Conservation (phyloP, 2,888 invertebrate genomes). For the Lepidocyrtinus sp. region DNA sequence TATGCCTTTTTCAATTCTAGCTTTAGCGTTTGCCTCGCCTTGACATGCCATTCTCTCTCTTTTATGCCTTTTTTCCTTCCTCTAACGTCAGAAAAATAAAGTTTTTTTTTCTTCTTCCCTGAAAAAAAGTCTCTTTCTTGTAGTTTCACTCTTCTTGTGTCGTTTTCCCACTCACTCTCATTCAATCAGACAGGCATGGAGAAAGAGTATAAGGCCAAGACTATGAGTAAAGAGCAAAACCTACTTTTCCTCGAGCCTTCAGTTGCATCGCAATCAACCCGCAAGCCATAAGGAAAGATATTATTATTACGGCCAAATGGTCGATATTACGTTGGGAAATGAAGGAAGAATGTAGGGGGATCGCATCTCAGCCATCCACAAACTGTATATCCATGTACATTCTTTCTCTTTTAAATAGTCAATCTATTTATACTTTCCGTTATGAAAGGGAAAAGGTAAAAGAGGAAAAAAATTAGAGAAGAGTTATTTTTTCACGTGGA, state of each 20-base stretch:
- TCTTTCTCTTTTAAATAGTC: background rate
- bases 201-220: slow-evolving; percentile 26
- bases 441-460: background rate
- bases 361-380: background rate
- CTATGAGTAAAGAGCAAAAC: slow-evolving; percentile 1
- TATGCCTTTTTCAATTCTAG: background rate
- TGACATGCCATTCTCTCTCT: background rate
- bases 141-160: slow-evolving; percentile 21
- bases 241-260: background rate
- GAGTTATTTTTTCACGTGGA: too few species aligned
- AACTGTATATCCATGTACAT: background rate
- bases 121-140: background rate
- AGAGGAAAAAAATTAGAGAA: background rate
- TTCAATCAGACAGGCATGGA: slow-evolving; percentile 53
- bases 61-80: slow-evolving; percentile 7
- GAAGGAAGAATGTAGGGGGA: background rate
- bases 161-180: slow-evolving; percentile 46
- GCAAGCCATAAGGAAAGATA: slow-evolving; percentile 31
- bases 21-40: background rate
- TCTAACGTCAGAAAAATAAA: background rate
- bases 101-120: slow-evolving; percentile 8
- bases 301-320: slow-evolving; percentile 1
- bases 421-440: slow-evolving; percentile 8
- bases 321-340: background rate
- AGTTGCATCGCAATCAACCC: slow-evolving; percentile 45